phyloP scores from a whole-genome alignment of 2,113 vertebrate genomes.

The Apodemus sylvaticus region DNA sequence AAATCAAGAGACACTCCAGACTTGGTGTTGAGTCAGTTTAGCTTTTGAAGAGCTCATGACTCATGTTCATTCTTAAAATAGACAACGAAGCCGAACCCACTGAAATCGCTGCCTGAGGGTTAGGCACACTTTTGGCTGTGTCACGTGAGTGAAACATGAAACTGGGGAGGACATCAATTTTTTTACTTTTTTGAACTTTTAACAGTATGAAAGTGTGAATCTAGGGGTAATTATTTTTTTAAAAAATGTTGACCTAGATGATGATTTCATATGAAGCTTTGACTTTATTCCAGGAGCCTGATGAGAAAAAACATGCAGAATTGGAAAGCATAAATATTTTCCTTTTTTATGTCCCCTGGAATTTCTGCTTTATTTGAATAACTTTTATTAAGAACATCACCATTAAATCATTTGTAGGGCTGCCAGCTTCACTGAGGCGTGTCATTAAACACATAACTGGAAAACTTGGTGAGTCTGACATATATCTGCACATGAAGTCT shows the following conservation, averaged over 20 bases:
- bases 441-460: background rate
- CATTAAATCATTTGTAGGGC: background rate
- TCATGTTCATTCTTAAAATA: slow-evolving; percentile 1
- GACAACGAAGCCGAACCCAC: background rate
- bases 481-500: background rate
- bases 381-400: background rate
- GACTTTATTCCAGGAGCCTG: background rate
- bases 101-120: background rate
- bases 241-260: background rate
- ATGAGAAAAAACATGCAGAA: background rate
- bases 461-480: background rate
- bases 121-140: background rate
- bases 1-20: background rate
- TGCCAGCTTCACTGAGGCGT: background rate
- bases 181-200: background rate
- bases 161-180: background rate
- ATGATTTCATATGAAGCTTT: background rate
- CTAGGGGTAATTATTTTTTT: background rate
- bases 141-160: background rate
- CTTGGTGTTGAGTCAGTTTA: background rate
- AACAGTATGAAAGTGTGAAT: background rate
- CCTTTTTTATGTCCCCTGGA: background rate
- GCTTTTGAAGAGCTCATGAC: background rate
- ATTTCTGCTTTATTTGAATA: background rate
- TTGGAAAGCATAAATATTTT: background rate